Conservation (phyloP, 2,888 invertebrate genomes). For the Abrostola triplasia region DNA sequence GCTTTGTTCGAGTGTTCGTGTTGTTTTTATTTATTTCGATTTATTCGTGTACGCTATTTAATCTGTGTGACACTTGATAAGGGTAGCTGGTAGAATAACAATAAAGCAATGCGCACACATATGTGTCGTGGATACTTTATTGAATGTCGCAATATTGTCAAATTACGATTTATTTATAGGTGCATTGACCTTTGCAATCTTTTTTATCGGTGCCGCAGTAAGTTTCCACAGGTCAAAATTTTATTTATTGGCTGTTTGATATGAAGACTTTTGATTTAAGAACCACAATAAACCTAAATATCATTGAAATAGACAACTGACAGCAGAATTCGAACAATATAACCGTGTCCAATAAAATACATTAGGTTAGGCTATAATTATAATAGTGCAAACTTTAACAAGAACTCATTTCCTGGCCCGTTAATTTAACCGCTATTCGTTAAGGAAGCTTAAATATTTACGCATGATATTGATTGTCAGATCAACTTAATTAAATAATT, state of each 20-base stretch:
- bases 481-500: conserved; percentile 3
- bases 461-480: not conserved
- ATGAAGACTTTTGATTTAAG: too few species aligned
- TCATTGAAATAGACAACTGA: too few species aligned
- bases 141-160: not conserved
- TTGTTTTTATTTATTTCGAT: conserved; percentile 52
- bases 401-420: too few species aligned
- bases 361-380: too few species aligned
- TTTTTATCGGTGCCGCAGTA: not conserved
- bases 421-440: not conserved
- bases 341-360: too few species aligned
- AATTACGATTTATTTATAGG: conserved; percentile 1
- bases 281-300: too few species aligned
- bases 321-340: too few species aligned
- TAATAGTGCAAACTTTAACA: too few species aligned
- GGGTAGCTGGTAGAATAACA: conserved; percentile 32
- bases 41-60: conserved; percentile 45
- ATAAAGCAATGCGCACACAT: conserved; percentile 12
- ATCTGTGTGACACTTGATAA: conserved; percentile 51
- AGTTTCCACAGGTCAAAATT: not conserved
- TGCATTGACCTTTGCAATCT: not conserved
- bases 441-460: not conserved
- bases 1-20: conserved; percentile 39
- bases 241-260: not conserved
- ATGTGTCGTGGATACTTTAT: not conserved